phyloP scores from a whole-genome alignment of 1,140 invertebrate species.

The Bombus pyrosoma region DNA sequence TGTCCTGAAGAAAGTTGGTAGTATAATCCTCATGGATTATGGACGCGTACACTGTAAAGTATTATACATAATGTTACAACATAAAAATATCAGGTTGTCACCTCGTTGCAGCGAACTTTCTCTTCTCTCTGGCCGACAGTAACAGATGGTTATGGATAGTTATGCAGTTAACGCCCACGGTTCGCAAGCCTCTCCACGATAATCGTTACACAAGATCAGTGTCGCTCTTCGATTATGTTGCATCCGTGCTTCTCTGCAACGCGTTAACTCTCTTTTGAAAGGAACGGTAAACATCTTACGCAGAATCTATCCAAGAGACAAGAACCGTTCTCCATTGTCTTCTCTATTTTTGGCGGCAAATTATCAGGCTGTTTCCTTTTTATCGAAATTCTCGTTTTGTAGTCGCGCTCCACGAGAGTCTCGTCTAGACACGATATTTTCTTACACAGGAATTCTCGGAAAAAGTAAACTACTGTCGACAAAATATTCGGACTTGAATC shows the following conservation, averaged over 20 bases:
- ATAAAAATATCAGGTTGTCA: constrained; percentile 29
- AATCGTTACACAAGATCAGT: constrained; percentile 63
- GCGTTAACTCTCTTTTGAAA: not conserved
- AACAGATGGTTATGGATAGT: constrained; percentile 48
- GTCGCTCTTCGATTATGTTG: constrained; percentile 39
- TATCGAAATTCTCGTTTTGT: not conserved
- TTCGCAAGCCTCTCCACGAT: constrained; percentile 46
- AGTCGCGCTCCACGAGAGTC: not conserved
- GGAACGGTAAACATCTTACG: not conserved
- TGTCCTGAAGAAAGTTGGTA: not conserved
- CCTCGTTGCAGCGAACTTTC: constrained; percentile 49
- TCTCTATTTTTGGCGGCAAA: constrained; percentile 15
- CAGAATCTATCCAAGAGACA: not conserved
- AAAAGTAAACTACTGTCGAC: constrained; percentile 14
- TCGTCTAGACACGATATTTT: constrained; percentile 23
- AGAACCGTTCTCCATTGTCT: not conserved
- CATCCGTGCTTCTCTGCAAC: not conserved
- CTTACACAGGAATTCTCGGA: not conserved
- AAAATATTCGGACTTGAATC: constrained; percentile 27
- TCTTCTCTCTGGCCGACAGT: constrained; percentile 38
- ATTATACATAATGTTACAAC: constrained; percentile 17
- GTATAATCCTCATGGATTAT: not conserved
- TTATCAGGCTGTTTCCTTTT: not conserved
- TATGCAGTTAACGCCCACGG: constrained; percentile 58
- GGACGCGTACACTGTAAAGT: not conserved